Conservation (phyloP, 2,797 vertebrate species). For the Coracias cyanogaster region DNA sequence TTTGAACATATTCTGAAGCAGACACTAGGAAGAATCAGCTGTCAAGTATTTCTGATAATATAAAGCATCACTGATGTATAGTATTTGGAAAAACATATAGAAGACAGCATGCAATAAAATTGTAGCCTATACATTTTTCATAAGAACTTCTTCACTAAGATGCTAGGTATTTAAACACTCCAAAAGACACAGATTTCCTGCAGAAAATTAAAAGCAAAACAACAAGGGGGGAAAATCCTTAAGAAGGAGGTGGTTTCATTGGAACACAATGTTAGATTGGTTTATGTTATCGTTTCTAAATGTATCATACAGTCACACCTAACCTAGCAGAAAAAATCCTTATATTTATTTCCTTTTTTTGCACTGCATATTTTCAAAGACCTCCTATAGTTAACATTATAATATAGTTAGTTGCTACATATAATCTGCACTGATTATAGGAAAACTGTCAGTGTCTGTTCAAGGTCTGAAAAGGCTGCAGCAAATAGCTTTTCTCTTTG, state of each 20-base stretch:
- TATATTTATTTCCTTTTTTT: constrained; percentile 53
- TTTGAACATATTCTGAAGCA: constrained; percentile 84
- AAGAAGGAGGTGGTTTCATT: constrained; percentile 2
- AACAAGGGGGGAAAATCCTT: background rate
- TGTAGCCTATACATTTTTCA: background rate
- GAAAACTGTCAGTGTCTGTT: constrained; percentile 87
- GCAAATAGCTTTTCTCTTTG: constrained; percentile 92
- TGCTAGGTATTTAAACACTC: background rate
- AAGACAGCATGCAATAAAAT: background rate
- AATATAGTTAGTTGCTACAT: constrained; percentile 87
- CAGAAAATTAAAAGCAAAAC: constrained; percentile 7
- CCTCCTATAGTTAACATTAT: constrained; percentile 84
- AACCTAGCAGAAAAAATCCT: constrained; percentile 38
- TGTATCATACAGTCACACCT: constrained; percentile 41
- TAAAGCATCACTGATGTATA: constrained; percentile 41
- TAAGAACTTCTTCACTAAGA: background rate
- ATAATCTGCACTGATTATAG: constrained; percentile 88
- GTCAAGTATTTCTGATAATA: constrained; percentile 59
- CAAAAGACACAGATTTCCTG: background rate
- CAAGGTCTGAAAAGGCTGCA: constrained; percentile 89
- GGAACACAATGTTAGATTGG: constrained; percentile 35
- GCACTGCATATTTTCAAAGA: constrained; percentile 75
- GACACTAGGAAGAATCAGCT: constrained; percentile 80
- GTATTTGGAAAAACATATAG: background rate
- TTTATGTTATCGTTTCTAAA: constrained; percentile 62